Evolutionary conservation across 1,140 invertebrate genomes (phyloP).

Genomic region (Panulirus ornatus): DNA sequence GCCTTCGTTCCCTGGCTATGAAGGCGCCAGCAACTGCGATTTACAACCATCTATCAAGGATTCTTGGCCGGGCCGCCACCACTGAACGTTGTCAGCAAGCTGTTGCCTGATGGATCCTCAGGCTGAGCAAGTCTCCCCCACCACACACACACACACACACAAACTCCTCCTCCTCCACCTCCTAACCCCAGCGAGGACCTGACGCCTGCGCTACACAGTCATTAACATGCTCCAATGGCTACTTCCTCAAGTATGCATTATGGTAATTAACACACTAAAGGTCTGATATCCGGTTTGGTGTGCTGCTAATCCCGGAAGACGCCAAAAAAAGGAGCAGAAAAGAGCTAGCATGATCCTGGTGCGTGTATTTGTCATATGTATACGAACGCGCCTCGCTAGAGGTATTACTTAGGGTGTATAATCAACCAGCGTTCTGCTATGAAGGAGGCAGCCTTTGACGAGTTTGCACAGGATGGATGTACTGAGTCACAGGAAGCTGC

Average conservation of each 20-base stretch:
- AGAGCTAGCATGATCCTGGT: no score
- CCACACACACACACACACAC: no score
- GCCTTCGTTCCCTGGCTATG: no score
- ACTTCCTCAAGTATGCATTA: slow-evolving; percentile 32
- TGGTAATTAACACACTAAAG: neutral
- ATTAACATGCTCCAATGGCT: slow-evolving; percentile 16
- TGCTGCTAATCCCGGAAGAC: neutral
- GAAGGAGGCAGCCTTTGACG: no score
- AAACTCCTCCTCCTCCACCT: neutral
- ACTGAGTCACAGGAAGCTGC: no score
- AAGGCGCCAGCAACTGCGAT: neutral
- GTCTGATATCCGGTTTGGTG: slow-evolving; percentile 26
- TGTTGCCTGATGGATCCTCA: slow-evolving; percentile 12
- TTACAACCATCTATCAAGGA: slow-evolving; percentile 3
- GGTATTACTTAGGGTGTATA: no score
- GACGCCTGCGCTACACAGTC: no score
- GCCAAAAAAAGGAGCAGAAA: no score
- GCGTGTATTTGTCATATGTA: no score
- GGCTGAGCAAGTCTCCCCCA: slow-evolving; percentile 23
- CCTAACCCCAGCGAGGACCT: neutral
- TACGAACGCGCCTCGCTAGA: no score
- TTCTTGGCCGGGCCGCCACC: slow-evolving; percentile 1
- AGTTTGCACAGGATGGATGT: no score
- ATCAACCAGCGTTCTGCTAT: no score
- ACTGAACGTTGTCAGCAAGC: neutral